phyloP scores from a whole-genome alignment of 1,140 invertebrate species.

The Aphelinus certus region DNA sequence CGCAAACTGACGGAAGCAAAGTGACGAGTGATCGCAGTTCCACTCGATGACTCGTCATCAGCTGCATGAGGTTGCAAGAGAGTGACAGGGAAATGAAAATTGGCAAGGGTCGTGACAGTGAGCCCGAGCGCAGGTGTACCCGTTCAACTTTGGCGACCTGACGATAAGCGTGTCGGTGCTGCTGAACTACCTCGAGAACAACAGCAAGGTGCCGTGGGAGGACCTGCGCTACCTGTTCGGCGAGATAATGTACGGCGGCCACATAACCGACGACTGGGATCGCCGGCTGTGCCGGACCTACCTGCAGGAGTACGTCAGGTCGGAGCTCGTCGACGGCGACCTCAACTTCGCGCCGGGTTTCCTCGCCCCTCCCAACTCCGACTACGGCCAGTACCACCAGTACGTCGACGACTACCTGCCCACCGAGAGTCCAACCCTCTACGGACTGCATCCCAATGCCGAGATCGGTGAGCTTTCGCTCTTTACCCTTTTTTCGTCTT shows the following conservation, averaged over 20 bases:
- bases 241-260: slow-evolving; percentile 97
- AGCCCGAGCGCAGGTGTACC: slow-evolving; percentile 64
- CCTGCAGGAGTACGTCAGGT: slow-evolving; percentile 86
- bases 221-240: slow-evolving; percentile 93
- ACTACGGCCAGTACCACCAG: slow-evolving; percentile 86
- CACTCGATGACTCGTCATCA: no score
- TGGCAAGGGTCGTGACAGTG: no score
- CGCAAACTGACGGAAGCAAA: no score
- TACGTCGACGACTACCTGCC: slow-evolving; percentile 92
- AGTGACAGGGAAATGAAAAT: no score
- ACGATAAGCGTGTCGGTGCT: slow-evolving; percentile 93
- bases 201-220: slow-evolving; percentile 89
- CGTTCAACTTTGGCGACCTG: slow-evolving; percentile 86
- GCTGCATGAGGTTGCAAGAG: no score
- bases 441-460: slow-evolving; percentile 93
- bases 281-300: slow-evolving; percentile 87
- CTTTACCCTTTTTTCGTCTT: no score
- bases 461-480: slow-evolving; percentile 78
- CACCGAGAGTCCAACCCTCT: slow-evolving; percentile 87
- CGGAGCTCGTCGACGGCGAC: slow-evolving; percentile 88
- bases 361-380: slow-evolving; percentile 83
- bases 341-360: slow-evolving; percentile 84
- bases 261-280: slow-evolving; percentile 97
- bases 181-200: slow-evolving; percentile 92
- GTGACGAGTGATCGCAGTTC: no score